Evolutionary conservation across 35 echinoderm and acorn worm genomes (phyloP).

Genomic region (Patiria miniata): DNA sequence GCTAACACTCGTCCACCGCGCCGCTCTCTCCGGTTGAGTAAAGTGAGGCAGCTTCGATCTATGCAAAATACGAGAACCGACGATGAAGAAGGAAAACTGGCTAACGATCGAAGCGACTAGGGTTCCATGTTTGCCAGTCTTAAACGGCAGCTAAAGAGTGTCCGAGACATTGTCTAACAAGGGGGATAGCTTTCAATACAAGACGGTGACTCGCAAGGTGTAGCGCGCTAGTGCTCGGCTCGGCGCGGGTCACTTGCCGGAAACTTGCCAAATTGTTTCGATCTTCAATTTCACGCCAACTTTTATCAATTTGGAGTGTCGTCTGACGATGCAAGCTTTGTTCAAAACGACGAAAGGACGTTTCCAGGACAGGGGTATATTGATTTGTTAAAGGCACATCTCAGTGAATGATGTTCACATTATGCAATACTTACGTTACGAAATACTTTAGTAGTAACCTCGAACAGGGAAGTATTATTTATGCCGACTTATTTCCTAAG

Average conservation of each 20-base stretch:
- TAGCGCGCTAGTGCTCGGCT: neutral
- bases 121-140: constrained; percentile 13
- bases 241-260: neutral
- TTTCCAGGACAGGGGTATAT: too few species aligned
- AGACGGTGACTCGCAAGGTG: neutral
- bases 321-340: too few species aligned
- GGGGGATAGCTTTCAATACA: neutral
- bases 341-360: too few species aligned
- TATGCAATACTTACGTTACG: too few species aligned
- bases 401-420: too few species aligned
- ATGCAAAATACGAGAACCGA: neutral
- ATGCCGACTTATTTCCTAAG: too few species aligned
- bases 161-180: neutral
- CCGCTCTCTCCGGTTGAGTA: neutral
- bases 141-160: constrained; percentile 18
- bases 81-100: neutral
- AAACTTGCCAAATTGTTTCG: constrained; percentile 28
- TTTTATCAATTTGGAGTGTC: neutral
- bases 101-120: neutral
- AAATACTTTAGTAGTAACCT: too few species aligned
- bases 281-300: neutral
- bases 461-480: too few species aligned
- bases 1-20: neutral
- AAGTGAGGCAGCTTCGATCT: constrained; percentile 28
- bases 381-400: too few species aligned